Percentiles rank a stretch among this genome's conserved stretches.
phyloP scores from a whole-genome alignment of 2,888 invertebrate species.

The Nudaria mundana region DNA sequence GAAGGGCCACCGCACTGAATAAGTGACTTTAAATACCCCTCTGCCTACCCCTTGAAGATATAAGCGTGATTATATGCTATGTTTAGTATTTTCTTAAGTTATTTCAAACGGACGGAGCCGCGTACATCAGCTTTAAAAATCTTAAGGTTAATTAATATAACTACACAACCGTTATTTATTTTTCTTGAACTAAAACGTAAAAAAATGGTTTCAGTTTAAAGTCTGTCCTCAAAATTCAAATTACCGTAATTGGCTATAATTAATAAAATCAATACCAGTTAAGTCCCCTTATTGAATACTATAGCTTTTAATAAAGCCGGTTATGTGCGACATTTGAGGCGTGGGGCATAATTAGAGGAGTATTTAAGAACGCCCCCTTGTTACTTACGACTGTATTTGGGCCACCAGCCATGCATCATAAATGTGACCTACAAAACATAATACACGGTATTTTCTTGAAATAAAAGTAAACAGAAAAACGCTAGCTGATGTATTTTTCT shows the following conservation, averaged over 20 bases:
- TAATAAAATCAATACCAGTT: background rate
- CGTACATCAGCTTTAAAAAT: too few species aligned
- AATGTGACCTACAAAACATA: conserved; percentile 25
- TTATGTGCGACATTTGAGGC: background rate
- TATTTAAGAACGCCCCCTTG: conserved; percentile 20
- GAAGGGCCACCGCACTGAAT: too few species aligned
- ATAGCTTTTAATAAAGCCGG: conserved; percentile 1
- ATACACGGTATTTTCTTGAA: background rate
- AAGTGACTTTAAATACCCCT: too few species aligned
- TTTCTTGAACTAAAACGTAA: too few species aligned
- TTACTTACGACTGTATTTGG: conserved; percentile 19
- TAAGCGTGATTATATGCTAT: too few species aligned
- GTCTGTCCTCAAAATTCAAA: background rate
- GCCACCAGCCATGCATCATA: conserved; percentile 34
- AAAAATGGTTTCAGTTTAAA: too few species aligned
- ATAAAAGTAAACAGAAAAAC: background rate
- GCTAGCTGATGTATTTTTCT: background rate
- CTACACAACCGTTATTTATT: too few species aligned
- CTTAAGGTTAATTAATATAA: too few species aligned
- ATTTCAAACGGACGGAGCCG: too few species aligned
- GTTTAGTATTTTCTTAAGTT: too few species aligned
- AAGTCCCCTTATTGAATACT: background rate
- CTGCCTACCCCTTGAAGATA: too few species aligned
- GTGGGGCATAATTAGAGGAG: conserved; percentile 16
- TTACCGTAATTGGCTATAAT: background rate